Conservation (phyloP, 1,140 invertebrate species). For the Ceratosolen fusciceps region DNA sequence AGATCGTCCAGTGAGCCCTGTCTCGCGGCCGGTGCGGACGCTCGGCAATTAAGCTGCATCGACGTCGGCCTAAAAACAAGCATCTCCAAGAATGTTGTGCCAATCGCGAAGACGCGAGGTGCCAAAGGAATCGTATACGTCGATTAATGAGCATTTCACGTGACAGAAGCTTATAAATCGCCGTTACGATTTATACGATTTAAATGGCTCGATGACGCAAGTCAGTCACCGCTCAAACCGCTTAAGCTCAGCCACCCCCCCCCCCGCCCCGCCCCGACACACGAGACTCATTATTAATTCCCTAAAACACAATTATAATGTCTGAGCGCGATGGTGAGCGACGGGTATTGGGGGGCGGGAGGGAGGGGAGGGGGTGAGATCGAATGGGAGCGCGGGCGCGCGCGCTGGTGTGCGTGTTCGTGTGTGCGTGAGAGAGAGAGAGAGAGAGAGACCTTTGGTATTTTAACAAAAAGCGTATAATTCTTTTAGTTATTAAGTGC, state of each 20-base stretch:
- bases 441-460: constrained; percentile 41
- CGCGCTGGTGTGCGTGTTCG: too few species aligned
- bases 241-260: too few species aligned
- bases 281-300: too few species aligned
- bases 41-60: constrained; percentile 55
- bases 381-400: too few species aligned
- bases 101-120: constrained; percentile 35
- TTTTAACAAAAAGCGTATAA: background rate
- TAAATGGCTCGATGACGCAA: background rate
- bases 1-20: constrained; percentile 65
- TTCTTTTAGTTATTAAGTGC: constrained; percentile 44
- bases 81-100: constrained; percentile 41
- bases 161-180: background rate
- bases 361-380: too few species aligned
- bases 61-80: constrained; percentile 49
- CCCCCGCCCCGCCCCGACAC: too few species aligned
- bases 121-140: background rate
- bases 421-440: too few species aligned
- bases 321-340: too few species aligned
- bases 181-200: background rate
- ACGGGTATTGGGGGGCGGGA: too few species aligned
- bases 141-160: background rate
- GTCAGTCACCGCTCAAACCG: too few species aligned
- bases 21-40: constrained; percentile 49
- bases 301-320: too few species aligned